Base-by-base conservation (phyloP, 2,113 vertebrate species). In the Hiodon alosoides region DNA sequence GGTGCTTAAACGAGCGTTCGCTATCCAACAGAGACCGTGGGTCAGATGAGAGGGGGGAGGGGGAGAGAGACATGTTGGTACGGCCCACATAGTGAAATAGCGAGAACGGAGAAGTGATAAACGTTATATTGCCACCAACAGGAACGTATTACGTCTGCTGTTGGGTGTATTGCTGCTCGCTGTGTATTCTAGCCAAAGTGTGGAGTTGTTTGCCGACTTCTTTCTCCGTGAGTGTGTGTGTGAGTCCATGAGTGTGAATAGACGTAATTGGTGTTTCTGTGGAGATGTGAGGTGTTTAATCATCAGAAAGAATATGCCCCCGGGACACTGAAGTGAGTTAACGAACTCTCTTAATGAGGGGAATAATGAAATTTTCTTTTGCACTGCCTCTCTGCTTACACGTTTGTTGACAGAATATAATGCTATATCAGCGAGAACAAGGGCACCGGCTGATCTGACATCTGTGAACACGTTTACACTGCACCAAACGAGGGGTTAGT, bases 331-430 rank as follows among this genome's bases (percentile, higher is more conserved):
- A 77, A 79, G 72, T 47, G 70, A 77, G 79, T 73, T 76, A 80
- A 85, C 61, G 66, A 81, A 77, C 80, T 77, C 72, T 75, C 73
- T 64, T 81, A 84, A 85, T 84, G 83, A 83, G 77, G 73, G 69
- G 74, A 79, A 72, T 77, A 78, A 80, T 75, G 60, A 69, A 73
- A 51, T 74, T 71, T 81, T 80, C 71, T 48, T 51, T 31, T 46
- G 62, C 6, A 14, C 73, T 5, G 17, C 51, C 72, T 3, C 61
- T 66, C 47, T 68, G 68, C 72, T 31, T 75, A 51, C 62, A 62
- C 73, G 53, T 58, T 70, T 77, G 69, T 72, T 72, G 79, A 81
- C 57, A 16, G 76, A 53, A 46, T 46, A n/a, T 9, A 72, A 64
- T 52, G 67, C 68, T 75, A 71, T 72, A 64, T 65, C 61, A 79